Conservation (phyloP, 92 coral and sea anemone genomes). For the Meandrina meandrites region DNA sequence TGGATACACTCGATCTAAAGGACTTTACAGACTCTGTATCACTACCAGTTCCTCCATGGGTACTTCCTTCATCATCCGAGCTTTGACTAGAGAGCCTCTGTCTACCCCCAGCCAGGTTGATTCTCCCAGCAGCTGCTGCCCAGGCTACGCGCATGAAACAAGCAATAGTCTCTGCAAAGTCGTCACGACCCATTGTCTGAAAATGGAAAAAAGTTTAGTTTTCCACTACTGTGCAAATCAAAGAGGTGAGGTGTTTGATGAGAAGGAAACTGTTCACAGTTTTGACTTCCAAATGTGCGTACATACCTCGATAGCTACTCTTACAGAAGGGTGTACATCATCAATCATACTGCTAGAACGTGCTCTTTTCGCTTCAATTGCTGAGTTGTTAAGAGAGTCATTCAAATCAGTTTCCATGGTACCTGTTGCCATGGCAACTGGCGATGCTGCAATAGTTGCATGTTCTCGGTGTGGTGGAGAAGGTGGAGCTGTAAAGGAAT, state of each 20-base stretch:
- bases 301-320: constrained; percentile 86
- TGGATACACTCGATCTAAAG: constrained; percentile 73
- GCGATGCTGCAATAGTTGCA: constrained; percentile 77
- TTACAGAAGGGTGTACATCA: constrained; percentile 85
- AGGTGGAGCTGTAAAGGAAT: constrained; percentile 73
- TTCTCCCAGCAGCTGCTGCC: constrained; percentile 92
- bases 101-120: constrained; percentile 91
- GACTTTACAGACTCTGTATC: constrained; percentile 89
- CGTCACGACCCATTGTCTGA: constrained; percentile 92
- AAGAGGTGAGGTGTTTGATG: no score
- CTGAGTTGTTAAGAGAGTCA: constrained; percentile 73
- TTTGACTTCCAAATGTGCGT: no score
- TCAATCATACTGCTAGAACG: constrained; percentile 93
- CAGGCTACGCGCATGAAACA: constrained; percentile 94
- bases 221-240: no score
- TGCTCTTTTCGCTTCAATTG: constrained; percentile 82
- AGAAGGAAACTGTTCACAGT: no score
- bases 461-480: constrained; percentile 80
- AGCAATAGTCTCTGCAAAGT: constrained; percentile 91
- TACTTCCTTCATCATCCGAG: constrained; percentile 84
- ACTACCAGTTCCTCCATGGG: constrained; percentile 68
- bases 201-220: not conserved
- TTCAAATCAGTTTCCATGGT: constrained; percentile 79
- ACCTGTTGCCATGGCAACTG: constrained; percentile 84
- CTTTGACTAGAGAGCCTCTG: constrained; percentile 89